Base-by-base conservation (phyloP, 2,888 invertebrate species). In the Acleris holmiana region DNA sequence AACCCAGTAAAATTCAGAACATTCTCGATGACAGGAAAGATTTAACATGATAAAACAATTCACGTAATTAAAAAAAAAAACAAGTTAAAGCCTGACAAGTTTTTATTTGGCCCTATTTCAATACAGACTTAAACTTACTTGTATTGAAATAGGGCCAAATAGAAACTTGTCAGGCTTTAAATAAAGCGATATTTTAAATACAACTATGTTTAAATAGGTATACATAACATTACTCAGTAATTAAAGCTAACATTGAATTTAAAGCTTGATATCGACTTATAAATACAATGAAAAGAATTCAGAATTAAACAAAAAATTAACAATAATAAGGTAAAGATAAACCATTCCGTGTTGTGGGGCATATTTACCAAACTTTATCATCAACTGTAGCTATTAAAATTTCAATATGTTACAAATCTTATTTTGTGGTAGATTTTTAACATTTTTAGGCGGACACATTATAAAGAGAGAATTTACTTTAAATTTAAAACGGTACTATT, bases 191-290 rank as follows among this genome's bases (percentile, higher is more conserved):
- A 61, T 56, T 35, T 6, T 46, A 19, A 59, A 44, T 69, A 71
- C 53, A 76, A 76, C 73, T 69, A 76, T 81, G 82, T 80, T 76
- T 83, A 64, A 58, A 64, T 50, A 65, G 49, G 65, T 60, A 55
- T 49, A 62, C 59, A 48, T 54, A 64, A 64, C 18, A 46, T 85
- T 84, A 88, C 78, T 75, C 74, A 69, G 81, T 88, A 89, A 91
- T 91, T 92, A 92, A 92, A 92, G 91, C 91, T 92, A 91, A 91
- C 81, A 86, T 89, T 85, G 81, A 91, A 90, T 91, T 92, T 92
- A 92, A 92, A 92, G 91, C 91, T 91, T 89, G 80, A 84, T 82
- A 86, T 86, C 84, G 81, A 90, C 87, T 87, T 86, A 35, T 8
- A 35, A 10, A 35, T 35, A 85, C 76, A 79, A 71, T 68, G 74